Conservation (phyloP, 2,888 invertebrate species). For the Holacanthella duospinosa region DNA sequence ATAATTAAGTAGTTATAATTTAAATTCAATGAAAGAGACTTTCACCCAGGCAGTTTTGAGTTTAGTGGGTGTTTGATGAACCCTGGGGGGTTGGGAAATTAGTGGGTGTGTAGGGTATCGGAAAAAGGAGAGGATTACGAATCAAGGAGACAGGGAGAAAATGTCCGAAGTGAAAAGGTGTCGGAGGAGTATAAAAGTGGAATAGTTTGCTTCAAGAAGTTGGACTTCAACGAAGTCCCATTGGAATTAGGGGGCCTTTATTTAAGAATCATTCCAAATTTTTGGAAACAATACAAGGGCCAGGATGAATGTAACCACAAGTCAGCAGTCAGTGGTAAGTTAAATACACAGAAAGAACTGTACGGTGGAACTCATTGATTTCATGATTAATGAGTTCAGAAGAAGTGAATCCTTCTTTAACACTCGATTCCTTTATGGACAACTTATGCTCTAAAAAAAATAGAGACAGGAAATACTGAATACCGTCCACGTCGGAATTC, state of each 20-base stretch:
- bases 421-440: too few relatives aligned
- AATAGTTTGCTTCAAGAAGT: slow-evolving; percentile 20
- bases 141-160: neutral
- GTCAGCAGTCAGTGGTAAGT: slow-evolving; percentile 2
- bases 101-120: neutral
- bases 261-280: neutral
- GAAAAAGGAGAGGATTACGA: neutral
- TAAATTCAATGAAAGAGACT: too few relatives aligned
- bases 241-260: neutral
- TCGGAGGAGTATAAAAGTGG: slow-evolving; percentile 31
- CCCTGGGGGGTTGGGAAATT: neutral
- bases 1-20: too few relatives aligned
- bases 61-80: neutral
- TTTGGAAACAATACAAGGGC: too few relatives aligned
- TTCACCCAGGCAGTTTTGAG: too few relatives aligned
- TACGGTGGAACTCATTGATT: too few relatives aligned
- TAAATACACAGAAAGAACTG: too few relatives aligned
- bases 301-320: neutral
- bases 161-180: slow-evolving; percentile 18
- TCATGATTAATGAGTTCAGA: too few relatives aligned
- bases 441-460: too few relatives aligned
- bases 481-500: too few relatives aligned
- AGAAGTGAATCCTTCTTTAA: too few relatives aligned
- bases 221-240: slow-evolving; percentile 21
- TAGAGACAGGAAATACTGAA: too few relatives aligned